phyloP scores from a whole-genome alignment of 1,140 invertebrate genomes.

The Sipha flava region DNA sequence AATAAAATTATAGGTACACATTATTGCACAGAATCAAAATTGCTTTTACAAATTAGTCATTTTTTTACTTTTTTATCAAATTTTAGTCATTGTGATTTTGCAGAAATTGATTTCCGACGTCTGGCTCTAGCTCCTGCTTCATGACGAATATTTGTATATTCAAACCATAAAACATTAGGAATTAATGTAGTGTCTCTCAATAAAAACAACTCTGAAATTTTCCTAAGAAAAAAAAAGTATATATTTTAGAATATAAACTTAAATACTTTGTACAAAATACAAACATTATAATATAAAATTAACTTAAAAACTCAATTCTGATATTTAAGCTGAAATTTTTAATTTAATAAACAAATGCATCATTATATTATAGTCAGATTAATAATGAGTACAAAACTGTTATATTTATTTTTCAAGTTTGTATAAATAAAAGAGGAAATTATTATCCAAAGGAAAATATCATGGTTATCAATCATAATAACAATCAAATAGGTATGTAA shows the following conservation, averaged over 20 bases:
- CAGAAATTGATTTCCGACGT: slow-evolving; percentile 71
- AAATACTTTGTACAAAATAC: neutral
- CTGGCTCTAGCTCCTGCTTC: slow-evolving; percentile 69
- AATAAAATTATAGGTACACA: neutral
- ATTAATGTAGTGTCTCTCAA: slow-evolving; percentile 83
- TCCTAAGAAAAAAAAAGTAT: slow-evolving; percentile 51
- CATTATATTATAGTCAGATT: too few relatives aligned
- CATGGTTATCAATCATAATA: too few relatives aligned
- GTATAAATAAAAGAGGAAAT: too few relatives aligned
- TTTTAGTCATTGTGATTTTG: slow-evolving; percentile 74
- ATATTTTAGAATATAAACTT: neutral
- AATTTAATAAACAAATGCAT: too few relatives aligned
- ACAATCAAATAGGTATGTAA: too few relatives aligned
- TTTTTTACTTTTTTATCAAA: neutral
- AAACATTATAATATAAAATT: neutral
- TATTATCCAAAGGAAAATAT: too few relatives aligned
- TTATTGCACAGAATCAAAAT: neutral
- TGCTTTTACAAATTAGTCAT: neutral
- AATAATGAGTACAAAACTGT: too few relatives aligned
- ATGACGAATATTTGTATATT: slow-evolving; percentile 78
- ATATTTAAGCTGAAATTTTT: too few relatives aligned
- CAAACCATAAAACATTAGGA: slow-evolving; percentile 90
- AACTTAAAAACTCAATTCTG: too few relatives aligned
- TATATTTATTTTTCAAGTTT: too few relatives aligned
- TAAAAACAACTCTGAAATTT: slow-evolving; percentile 75